Evolutionary conservation across 2,888 invertebrate genomes (phyloP).

Genomic region (Dolichomitus sp.): DNA sequence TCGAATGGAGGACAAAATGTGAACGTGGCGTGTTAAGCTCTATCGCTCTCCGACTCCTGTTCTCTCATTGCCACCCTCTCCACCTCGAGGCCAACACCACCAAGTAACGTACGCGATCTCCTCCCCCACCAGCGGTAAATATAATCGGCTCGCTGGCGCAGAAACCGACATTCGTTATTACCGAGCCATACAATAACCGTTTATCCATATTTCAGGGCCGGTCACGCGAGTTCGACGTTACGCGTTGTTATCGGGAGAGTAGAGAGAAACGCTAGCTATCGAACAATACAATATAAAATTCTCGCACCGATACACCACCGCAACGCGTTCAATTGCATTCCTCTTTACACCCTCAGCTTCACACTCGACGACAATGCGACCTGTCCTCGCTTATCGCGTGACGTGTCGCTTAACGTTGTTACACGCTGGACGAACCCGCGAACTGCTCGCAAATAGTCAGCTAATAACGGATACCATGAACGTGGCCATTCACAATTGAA

Average conservation of each 20-base stretch:
- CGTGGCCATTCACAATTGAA: not conserved
- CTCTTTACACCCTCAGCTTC: conserved; percentile 17
- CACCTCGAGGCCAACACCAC: not conserved
- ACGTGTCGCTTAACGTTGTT: conserved; percentile 12
- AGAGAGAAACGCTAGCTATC: conserved; percentile 7
- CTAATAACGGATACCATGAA: not conserved
- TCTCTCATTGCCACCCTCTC: not conserved
- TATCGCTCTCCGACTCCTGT: conserved; percentile 21
- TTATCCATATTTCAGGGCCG: conserved; percentile 64
- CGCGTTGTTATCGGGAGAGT: conserved; percentile 6
- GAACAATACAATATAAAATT: conserved; percentile 46
- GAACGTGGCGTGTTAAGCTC: conserved; percentile 39
- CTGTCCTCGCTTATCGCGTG: conserved; percentile 27
- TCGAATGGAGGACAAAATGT: conserved; percentile 14
- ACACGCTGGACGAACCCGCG: conserved; percentile 1
- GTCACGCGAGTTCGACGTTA: conserved; percentile 12
- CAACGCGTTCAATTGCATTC: conserved; percentile 34
- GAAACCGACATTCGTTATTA: conserved; percentile 63
- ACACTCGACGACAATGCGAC: conserved; percentile 13
- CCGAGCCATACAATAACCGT: conserved; percentile 62
- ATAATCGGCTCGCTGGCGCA: conserved; percentile 54
- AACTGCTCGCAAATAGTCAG: not conserved
- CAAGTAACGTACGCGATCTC: conserved; percentile 23
- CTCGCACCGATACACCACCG: conserved; percentile 18
- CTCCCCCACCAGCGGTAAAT: conserved; percentile 37